These are phyloP conservation scores for Gallinago media DNA, from an alignment of 2,113 vertebrate genomes.

Conservation along the genomic window DNA sequence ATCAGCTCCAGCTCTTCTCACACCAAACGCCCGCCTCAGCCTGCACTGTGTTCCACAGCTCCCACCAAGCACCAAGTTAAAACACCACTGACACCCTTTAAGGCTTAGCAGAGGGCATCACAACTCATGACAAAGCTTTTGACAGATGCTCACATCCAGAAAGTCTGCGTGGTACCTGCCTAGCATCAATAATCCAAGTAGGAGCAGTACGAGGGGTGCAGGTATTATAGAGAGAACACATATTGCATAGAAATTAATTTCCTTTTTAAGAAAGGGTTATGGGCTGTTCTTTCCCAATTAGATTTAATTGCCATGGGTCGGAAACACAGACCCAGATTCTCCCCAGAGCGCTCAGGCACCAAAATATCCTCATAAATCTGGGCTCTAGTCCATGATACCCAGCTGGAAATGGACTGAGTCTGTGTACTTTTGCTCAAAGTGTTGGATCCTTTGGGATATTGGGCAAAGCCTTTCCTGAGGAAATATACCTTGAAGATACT, in stretches of 20 bases:
- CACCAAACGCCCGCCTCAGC: fast-evolving
- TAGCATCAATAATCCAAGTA: not conserved
- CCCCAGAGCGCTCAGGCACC: not conserved
- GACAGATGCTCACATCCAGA: not conserved
- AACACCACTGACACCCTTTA: not conserved
- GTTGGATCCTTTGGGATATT: not conserved
- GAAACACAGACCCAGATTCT: not conserved
- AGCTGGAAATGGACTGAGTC: not conserved
- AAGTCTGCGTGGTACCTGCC: fast-evolving
- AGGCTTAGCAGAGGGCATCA: not conserved
- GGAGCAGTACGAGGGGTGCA: not conserved
- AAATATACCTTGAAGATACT: not conserved
- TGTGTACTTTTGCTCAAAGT: not conserved
- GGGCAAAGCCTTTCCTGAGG: not conserved
- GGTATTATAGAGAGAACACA: fast-evolving
- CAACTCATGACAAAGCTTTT: not conserved
- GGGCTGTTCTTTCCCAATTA: not conserved
- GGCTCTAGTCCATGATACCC: not conserved
- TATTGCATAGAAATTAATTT: not conserved
- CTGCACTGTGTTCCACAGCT: too few relatives aligned
- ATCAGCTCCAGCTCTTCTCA: not conserved
- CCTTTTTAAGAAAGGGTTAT: not conserved
- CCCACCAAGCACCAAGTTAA: fast-evolving
- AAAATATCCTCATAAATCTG: not conserved
- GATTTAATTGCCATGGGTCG: not conserved